Percentiles rank a stretch among this genome's conserved stretches.
Conservation (phyloP, 2,888 invertebrate species). For the Hyposoter didymator region DNA sequence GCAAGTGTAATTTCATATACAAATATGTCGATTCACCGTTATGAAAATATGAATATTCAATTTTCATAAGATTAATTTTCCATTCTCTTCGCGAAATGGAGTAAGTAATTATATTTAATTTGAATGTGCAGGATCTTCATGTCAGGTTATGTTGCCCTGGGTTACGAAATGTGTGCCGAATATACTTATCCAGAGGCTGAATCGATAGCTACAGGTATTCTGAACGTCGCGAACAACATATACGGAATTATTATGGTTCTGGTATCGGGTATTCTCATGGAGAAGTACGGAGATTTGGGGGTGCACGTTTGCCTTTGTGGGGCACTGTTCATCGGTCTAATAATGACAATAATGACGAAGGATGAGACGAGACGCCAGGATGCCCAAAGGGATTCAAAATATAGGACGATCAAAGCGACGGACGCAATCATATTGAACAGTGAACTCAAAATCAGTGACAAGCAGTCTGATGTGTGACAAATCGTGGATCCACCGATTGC, state of each 20-base stretch:
- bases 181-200: slow-evolving; percentile 90
- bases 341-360: slow-evolving; percentile 77
- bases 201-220: slow-evolving; percentile 88
- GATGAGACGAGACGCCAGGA: slow-evolving; percentile 79
- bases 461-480: slow-evolving; percentile 14
- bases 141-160: slow-evolving; percentile 90
- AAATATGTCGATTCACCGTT: background rate
- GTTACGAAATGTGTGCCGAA: slow-evolving; percentile 91
- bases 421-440: slow-evolving; percentile 20
- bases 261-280: slow-evolving; percentile 78
- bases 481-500: background rate
- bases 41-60: background rate
- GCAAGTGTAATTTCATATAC: background rate
- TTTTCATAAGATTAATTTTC: background rate
- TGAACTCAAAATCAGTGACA: background rate
- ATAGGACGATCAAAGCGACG: slow-evolving; percentile 49
- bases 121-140: slow-evolving; percentile 87
- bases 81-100: background rate
- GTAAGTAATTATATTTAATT: background rate
- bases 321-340: slow-evolving; percentile 77
- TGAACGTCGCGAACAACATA: slow-evolving; percentile 86
- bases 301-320: slow-evolving; percentile 80
- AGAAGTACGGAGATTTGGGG: slow-evolving; percentile 79
- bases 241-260: slow-evolving; percentile 80
- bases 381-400: slow-evolving; percentile 70